Base-by-base conservation (phyloP, 1,140 invertebrate genomes). In the Hylaeus anthracinus region DNA sequence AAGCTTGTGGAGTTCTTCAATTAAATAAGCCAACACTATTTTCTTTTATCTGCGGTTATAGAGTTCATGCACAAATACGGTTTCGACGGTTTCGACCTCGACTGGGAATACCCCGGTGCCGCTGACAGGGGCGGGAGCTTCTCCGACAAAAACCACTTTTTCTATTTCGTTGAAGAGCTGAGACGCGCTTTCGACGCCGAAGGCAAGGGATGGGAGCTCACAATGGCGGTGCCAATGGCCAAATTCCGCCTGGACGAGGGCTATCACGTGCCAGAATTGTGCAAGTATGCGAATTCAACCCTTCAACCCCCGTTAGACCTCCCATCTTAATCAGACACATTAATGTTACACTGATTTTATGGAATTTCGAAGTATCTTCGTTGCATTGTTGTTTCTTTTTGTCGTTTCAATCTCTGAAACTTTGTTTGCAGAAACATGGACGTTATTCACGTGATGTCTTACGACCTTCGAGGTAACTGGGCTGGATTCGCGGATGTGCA, bases 401-500 rank as follows among this genome's bases (percentile, higher is more conserved):
- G n/a, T n/a, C n/a, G n/a, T n/a, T n/a, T n/a, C n/a, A n/a, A n/a
- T n/a, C n/a, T n/a, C n/a, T n/a, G n/a, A n/a, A n/a, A n/a, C 48
- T 51, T 6, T 75, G 66, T 83, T 70, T 41, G 6, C 83, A 97
- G 96, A 86, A 91, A 95, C 48, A 79, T 97, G 26, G 97, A 98
- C 90, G 97, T 97, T 5, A 95, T 98, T 70, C 97, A 98, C 88
- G 96, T 97, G 12, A 98, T 98, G 97, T 95, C 97, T 0, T 99
- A 99, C 90, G 98, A 98, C 93, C 94, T 98, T 26, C 94, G 98
- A 83, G 98, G 98, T 43, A 98, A 98, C 87, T 98, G 98, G 98
- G 97, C 97, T 6, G 97, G 97, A 58, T 97, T 97, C 86, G 97
- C 98, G 1, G 97, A 98, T 88, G 96, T 96, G 0, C 97, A 98